Evolutionary conservation across 1,140 invertebrate species (phyloP), one percentile per base, ranked within the genome.

Genomic region (Achatina immaculata): DNA sequence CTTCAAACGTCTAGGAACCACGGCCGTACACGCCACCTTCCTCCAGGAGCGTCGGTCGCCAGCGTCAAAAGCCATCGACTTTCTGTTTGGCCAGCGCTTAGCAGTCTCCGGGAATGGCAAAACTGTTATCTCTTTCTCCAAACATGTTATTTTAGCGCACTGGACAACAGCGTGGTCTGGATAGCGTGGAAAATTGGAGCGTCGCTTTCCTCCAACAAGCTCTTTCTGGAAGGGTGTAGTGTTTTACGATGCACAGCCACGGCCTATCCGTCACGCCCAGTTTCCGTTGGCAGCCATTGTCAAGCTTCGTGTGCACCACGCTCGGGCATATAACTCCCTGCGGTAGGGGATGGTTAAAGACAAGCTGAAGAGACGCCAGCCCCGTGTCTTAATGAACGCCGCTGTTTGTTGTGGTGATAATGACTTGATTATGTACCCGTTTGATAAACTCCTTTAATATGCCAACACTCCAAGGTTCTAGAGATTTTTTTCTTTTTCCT

Each of bases 71-170:
- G 43, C 34, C 42, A 48, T 31, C 42, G 42, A 34, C 45, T 16
- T 28, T 45, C 72, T 74, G 45, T 74, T 74, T 74, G 45, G 42
- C 43, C 42, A 28, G 1, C 14, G 43, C n/a, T 74, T 51, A 45
- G 72, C 28, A 34, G 45, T 24, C 42, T 48, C 72, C 1, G 1
- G 9, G 28, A 16, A 9, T 16, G 1, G 16, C 43, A n/a, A 51
- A 74, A 45, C 6, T 51, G 72, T 74, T 74, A 74, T 51, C 51
- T 74, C 36, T 51, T 51, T 31, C 9, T 34, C 72, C 43, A 74
- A 74, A 72, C 74, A 58, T 76, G 51, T 76, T 76, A 76, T 76
- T 76, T 62, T 62, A 76, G 48, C 48, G 40, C 48, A 2, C 4
- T 40, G 74, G 55, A 38, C 74, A 76, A 38, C 16, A 14, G 51